A percentile compares a stretch with the other conserved stretches of the same genome.
phyloP scores from a whole-genome alignment of 2,888 invertebrate genomes.

The Allacma fusca region DNA sequence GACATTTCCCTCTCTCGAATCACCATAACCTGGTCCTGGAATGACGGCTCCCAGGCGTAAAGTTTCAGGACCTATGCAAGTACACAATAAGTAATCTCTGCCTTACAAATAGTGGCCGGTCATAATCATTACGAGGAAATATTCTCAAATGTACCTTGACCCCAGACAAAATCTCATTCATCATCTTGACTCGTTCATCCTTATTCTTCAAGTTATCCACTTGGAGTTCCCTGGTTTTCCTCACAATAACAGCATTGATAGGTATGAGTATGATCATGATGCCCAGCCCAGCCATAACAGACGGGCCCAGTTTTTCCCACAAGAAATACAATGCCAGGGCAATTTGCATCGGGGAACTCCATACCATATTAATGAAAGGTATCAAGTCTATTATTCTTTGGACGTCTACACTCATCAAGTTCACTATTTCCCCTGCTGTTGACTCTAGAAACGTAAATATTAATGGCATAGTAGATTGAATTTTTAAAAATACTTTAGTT shows the following conservation, averaged over 20 bases:
- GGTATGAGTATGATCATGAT: conserved; percentile 94
- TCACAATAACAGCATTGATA: conserved; percentile 84
- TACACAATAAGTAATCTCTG: conserved; percentile 11
- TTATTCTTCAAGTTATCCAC: conserved; percentile 92
- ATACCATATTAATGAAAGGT: conserved; percentile 49
- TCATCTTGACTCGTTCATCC: conserved; percentile 89
- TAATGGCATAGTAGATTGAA: too few species aligned
- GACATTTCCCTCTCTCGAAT: conserved; percentile 89
- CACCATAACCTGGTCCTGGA: conserved; percentile 70
- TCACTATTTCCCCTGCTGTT: conserved; percentile 90
- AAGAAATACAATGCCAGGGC: conserved; percentile 82
- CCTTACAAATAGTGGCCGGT: too few species aligned
- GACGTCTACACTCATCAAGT: conserved; percentile 90
- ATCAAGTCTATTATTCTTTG: conserved; percentile 86
- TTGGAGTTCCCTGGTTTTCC: conserved; percentile 80
- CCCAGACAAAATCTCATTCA: conserved; percentile 92
- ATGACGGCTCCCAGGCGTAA: conserved; percentile 60
- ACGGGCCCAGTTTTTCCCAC: conserved; percentile 76
- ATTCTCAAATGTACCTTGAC: conserved; percentile 74
- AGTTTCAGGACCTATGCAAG: conserved; percentile 57
- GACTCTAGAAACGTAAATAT: conserved; percentile 67
- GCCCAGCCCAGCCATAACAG: conserved; percentile 89
- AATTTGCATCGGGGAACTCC: conserved; percentile 87
- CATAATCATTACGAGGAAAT: neutral
- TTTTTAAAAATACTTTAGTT: too few species aligned